phyloP scores from a whole-genome alignment of 2,113 vertebrate species.

The Coreoperca whiteheadi region DNA sequence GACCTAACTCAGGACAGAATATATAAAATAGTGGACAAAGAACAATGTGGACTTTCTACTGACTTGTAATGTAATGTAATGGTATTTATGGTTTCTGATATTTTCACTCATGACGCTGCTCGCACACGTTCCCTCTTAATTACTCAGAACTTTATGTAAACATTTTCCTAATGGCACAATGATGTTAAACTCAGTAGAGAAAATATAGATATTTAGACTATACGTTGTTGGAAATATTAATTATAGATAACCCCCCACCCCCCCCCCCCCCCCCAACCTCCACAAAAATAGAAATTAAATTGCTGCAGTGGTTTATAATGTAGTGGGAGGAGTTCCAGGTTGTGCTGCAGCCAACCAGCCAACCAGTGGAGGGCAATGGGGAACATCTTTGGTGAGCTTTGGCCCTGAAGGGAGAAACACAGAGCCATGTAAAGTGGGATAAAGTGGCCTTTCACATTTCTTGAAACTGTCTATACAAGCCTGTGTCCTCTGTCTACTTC shows the following conservation, averaged over 20 bases:
- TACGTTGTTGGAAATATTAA: background rate
- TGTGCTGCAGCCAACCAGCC: slow-evolving; percentile 4
- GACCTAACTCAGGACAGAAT: background rate
- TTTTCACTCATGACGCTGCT: background rate
- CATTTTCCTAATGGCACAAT: background rate
- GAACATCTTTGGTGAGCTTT: slow-evolving; percentile 10
- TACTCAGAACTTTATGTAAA: background rate
- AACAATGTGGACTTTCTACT: background rate
- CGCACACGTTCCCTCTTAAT: background rate
- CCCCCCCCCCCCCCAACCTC: background rate
- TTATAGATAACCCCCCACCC: background rate
- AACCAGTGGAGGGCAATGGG: slow-evolving; percentile 23
- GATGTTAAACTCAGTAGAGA: background rate
- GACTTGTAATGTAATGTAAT: background rate
- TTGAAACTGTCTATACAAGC: background rate
- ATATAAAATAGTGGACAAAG: background rate
- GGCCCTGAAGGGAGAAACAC: background rate
- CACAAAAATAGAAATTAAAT: no score
- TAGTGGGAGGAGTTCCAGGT: slow-evolving; percentile 13
- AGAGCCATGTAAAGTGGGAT: background rate
- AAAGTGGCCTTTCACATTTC: background rate
- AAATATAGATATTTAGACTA: background rate
- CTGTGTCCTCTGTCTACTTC: slow-evolving; percentile 12
- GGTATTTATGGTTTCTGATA: background rate
- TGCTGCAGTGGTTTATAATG: background rate